Conservation (phyloP, 2,797 vertebrate genomes). For the Acipenser oxyrinchus region DNA sequence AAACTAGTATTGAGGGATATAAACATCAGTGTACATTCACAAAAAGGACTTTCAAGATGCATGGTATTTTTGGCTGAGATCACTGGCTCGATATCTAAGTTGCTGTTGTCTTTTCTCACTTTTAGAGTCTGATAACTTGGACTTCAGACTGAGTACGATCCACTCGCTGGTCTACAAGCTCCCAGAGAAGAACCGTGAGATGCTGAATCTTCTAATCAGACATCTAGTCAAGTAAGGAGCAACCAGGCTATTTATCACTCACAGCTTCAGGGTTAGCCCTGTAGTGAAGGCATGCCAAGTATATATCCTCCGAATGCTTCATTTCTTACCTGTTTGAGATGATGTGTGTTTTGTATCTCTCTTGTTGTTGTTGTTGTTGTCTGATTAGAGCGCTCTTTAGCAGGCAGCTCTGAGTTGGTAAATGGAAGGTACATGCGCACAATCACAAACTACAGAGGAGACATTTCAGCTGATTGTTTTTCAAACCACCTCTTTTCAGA, state of each 20-base stretch:
- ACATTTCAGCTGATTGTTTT: too few species aligned
- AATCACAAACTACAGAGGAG: too few species aligned
- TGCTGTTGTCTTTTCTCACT: slow-evolving; percentile 21
- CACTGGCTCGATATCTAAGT: background rate
- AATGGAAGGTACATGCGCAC: too few species aligned
- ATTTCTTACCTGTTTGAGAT: too few species aligned
- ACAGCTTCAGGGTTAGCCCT: background rate
- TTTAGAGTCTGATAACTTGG: slow-evolving; percentile 86
- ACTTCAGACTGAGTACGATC: slow-evolving; percentile 83
- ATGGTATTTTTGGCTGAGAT: background rate
- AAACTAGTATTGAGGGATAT: too few species aligned
- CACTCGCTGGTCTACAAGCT: slow-evolving; percentile 86
- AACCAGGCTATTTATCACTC: background rate
- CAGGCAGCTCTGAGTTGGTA: too few species aligned
- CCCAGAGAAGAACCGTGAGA: slow-evolving; percentile 87
- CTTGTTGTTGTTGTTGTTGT: too few species aligned
- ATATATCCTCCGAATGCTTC: background rate
- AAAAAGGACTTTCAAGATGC: too few species aligned
- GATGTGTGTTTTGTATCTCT: too few species aligned
- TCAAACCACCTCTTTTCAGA: too few species aligned
- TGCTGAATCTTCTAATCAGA: slow-evolving; percentile 85
- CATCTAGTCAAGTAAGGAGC: slow-evolving; percentile 84
- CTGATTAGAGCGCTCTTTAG: too few species aligned
- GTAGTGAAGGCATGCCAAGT: background rate
- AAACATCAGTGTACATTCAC: too few species aligned